These are phyloP conservation scores for Sprattus sprattus DNA, from an alignment of 2,113 vertebrate species.

Conservation along the genomic window DNA sequence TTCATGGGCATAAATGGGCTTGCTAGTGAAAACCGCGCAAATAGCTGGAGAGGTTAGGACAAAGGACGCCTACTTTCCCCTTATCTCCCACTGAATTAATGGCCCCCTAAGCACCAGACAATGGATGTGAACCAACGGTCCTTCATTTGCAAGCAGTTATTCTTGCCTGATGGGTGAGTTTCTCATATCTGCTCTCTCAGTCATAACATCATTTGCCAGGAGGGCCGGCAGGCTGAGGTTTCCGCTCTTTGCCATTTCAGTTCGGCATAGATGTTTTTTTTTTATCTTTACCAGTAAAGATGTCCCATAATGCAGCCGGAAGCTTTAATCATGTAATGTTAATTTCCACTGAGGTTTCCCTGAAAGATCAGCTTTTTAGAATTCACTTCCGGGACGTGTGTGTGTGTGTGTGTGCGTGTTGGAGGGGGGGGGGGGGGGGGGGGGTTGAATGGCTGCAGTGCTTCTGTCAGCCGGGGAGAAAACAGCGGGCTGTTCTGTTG, in stretches of 20 bases:
- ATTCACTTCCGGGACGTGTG: conserved; percentile 46
- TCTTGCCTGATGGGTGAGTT: conserved; percentile 3
- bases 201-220: conserved; percentile 53
- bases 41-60: conserved; percentile 61
- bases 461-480: background rate
- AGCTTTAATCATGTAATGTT: conserved; percentile 63
- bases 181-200: conserved; percentile 41
- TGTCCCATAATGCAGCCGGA: conserved; percentile 35
- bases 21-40: conserved; percentile 68
- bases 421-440: conserved; percentile 3
- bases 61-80: conserved; percentile 67
- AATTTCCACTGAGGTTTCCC: conserved; percentile 59
- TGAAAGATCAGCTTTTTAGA: conserved; percentile 55
- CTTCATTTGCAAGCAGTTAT: conserved; percentile 51
- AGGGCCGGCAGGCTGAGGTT: background rate
- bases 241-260: conserved; percentile 34
- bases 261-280: conserved; percentile 43
- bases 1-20: conserved; percentile 72
- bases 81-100: conserved; percentile 72
- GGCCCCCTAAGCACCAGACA: conserved; percentile 59
- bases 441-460: background rate
- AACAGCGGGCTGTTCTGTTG: conserved; percentile 11
- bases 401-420: conserved; percentile 8
- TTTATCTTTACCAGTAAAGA: conserved; percentile 47
- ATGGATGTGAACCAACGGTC: conserved; percentile 63